Base-by-base conservation (phyloP, 1,140 invertebrate genomes). In the Wiebesia pumilae region DNA sequence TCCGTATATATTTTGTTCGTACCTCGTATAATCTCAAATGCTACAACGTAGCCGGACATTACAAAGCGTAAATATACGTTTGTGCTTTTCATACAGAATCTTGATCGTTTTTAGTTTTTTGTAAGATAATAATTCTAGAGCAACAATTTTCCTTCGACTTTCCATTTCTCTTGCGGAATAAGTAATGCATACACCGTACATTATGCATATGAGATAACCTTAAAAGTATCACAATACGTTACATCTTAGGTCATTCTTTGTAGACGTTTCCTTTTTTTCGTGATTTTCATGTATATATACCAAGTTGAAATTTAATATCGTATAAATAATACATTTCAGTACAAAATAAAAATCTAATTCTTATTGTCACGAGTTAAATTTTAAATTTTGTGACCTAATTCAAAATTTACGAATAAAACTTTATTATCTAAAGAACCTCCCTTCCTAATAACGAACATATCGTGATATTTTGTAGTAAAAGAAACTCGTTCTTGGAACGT, bases 221-320 rank as follows among this genome's bases (percentile, higher is more conserved):
- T 79, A 87, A 82, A 83, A 71, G 62, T 87, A 87, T 87, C 81
- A 87, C 86, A 83, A 87, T 87, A 71, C 14, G 62, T 83, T 87
- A 87, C 81, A 33, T 80, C 75, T 69, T 69, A 69, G 54, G 79
- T 83, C 81, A 43, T 73, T 58, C 33, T 47, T 47, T 3, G 2
- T 10, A 4, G 10, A 14, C 1, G 24, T 27, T 24, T 62, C 14
- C 10, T 58, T 75, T 54, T 67, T 79, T 58, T 30, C 9, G 9
- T 67, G 12, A 38, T 83, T 35, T 75, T 51, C 38, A 47, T n/a
- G 16, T 14, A 14, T 27, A 30, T 54, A 54, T 27, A 24, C 12
- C 10, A 54, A 33, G 4, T 6, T 19, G 30, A 2, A n/a, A 54
- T 51, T 73, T 43, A 43, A 33, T 77, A 62, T 77, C 12, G 47